phyloP scores from a whole-genome alignment of 2,797 vertebrate genomes.

The Mormyrus hasselquistii region DNA sequence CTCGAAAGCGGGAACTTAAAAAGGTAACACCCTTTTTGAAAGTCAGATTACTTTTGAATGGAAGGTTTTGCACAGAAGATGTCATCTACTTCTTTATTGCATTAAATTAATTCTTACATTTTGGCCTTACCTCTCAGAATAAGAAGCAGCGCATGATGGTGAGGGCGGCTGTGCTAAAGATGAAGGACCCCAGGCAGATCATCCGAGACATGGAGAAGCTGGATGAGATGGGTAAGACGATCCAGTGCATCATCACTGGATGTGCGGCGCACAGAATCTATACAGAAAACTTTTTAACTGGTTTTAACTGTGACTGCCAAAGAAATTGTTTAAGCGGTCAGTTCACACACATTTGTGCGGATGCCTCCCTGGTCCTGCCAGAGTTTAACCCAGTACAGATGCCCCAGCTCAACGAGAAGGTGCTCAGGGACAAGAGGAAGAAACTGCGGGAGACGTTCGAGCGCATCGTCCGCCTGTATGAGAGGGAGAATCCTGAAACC shows the following conservation, averaged over 20 bases:
- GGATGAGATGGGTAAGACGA: conserved; percentile 88
- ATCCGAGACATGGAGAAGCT: conserved; percentile 97
- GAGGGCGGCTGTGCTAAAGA: conserved; percentile 91
- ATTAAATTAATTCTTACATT: not conserved
- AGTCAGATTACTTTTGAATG: not conserved
- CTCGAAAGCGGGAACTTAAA: conserved; percentile 91
- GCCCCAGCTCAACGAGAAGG: conserved; percentile 84
- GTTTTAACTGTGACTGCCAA: not conserved
- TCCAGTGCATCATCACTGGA: not conserved
- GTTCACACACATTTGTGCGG: not conserved
- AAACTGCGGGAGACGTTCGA: conserved; percentile 95
- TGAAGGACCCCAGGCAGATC: conserved; percentile 98
- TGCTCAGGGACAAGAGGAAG: conserved; percentile 93
- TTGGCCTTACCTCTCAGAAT: conserved; percentile 61
- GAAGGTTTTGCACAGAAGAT: too few species aligned
- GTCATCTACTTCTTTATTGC: not conserved
- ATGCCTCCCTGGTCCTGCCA: conserved; percentile 39
- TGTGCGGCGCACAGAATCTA: not conserved
- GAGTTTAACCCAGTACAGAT: conserved; percentile 96
- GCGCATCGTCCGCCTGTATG: conserved; percentile 86
- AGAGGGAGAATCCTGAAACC: conserved; percentile 94
- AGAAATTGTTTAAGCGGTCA: not conserved
- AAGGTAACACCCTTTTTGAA: conserved; percentile 64
- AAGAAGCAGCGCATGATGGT: conserved; percentile 99
- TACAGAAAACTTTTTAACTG: not conserved